Base-by-base conservation (phyloP, 1,140 invertebrate species). In the Melipona quadrifasciata region DNA sequence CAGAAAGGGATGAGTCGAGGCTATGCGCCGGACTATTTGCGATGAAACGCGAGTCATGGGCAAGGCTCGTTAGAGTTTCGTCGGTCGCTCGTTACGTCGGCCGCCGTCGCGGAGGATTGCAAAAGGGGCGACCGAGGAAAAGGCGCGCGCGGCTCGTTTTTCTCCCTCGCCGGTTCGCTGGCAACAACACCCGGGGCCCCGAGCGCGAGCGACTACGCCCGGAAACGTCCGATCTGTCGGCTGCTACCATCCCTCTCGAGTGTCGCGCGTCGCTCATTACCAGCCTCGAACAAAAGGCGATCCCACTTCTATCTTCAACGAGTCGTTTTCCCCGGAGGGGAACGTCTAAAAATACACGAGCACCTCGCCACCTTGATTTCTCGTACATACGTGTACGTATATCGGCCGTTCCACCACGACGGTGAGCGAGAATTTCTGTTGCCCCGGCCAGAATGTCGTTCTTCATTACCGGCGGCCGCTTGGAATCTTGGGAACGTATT, bases 31-130 rank as follows among this genome's bases (percentile, higher is more conserved):
- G 72, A 89, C 68, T 89, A 80, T 89, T 89, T 76, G 73, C 80
- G 47, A 89, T 77, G 88, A 89, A 89, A 88, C 75, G 84, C 79
- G 87, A 86, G 84, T 88, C 87, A 88, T 83, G 87, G 84, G 87
- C 84, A 70, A 75, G 88, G 72, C 87, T 89, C 87, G 87, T 89
- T 89, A 89, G 78, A 89, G 88, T 89, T 87, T 86, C 77, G 85
- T 86, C 78, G 78, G 83, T 55, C 65, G 86, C 88, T 89, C 87
- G 88, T 89, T 89, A 89, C 78, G 75, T 47, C 39, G 39, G 39
- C 39, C 57, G 74, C 51, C 74, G 71, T 86, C 84, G 73, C 53
- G 68, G 68, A 68, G 82, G 61, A 79, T 85, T 74, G 77, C 61
- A 47, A 87, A 89, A 70, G 77, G 72, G 55, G 61, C 27, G 76